Evolutionary conservation across 2,797 vertebrate genomes (phyloP), one percentile per base, ranked within the genome.

Genomic region (Malurus splendens): DNA sequence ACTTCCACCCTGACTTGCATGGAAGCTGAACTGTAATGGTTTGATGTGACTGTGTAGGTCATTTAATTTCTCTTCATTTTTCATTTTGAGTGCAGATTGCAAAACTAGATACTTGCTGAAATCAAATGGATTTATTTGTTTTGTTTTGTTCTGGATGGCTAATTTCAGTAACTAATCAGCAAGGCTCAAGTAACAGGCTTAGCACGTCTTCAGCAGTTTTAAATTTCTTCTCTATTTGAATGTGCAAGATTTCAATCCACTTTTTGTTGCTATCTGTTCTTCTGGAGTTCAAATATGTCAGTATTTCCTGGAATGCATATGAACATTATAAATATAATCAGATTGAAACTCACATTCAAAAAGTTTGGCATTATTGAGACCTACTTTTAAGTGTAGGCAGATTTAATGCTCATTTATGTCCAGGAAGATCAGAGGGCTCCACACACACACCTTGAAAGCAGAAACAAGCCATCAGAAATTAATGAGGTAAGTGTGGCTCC

Each of bases 381-480:
- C 52, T 60, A 47, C 73, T 91, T 90, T 89, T 75, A 93, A 93
- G 79, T 6, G 1, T 24, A 85, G 82, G 73, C 82, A 94, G 83
- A 92, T 92, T 91, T 74, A 82, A 78, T 4, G 2, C 44, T 92
- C 52, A 48, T 73, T 86, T 80, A 66, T 60, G 64, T 83, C 73
- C 85, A 65, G 84, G 82, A 91, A 95, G 89, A 92, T 90, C 91
- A 89, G 65, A 71, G 66, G 23, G 44, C 56, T 89, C 59, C 77
- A 83, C 3, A 9, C 0, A 0, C 56, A 60, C 89, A 91, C 93
- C 92, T 95, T 94, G 92, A 90, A 78, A 83, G 82, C 84, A 94
- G 92, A 95, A 91, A 80, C 55, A 81, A 92, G 60, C 66, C 89
- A 94, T 92, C 62, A 93, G 92, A 94, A 92, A 92, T 83, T 78